phyloP scores from a whole-genome alignment of 2,113 vertebrate genomes.

The Pluvialis apricaria region DNA sequence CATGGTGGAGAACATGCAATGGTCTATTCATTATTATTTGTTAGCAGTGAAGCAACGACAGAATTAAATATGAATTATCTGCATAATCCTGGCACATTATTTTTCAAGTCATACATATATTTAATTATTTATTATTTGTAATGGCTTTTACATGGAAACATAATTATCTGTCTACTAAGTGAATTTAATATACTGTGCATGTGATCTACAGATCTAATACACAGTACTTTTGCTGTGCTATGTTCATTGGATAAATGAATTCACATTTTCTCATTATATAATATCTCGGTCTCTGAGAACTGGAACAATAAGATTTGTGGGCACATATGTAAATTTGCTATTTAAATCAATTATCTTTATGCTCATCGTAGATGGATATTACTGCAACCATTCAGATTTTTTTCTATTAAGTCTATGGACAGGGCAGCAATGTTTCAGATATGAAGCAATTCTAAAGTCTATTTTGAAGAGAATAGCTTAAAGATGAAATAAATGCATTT shows the following conservation, averaged over 20 bases:
- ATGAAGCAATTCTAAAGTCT: not conserved
- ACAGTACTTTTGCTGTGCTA: not conserved
- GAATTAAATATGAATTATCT: slow-evolving; percentile 44
- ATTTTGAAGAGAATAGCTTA: not conserved
- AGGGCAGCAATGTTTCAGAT: not conserved
- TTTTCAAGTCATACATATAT: not conserved
- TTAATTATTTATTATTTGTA: slow-evolving; percentile 46
- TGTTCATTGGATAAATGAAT: not conserved
- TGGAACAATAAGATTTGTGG: not conserved
- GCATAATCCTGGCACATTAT: slow-evolving; percentile 2
- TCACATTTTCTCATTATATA: not conserved
- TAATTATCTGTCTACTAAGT: not conserved
- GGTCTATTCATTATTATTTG: not conserved
- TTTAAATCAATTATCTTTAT: not conserved
- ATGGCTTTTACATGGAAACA: slow-evolving; percentile 5
- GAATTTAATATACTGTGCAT: not conserved
- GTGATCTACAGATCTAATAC: not conserved
- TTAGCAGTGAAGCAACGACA: not conserved
- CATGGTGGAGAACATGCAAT: not conserved
- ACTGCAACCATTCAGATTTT: not conserved
- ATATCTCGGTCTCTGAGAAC: not conserved
- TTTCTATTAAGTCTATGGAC: not conserved
- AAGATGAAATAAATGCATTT: not conserved
- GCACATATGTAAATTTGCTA: not conserved
- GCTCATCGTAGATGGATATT: not conserved